phyloP scores from a whole-genome alignment of 2,113 vertebrate species.

The Grammomys dolichurus region DNA sequence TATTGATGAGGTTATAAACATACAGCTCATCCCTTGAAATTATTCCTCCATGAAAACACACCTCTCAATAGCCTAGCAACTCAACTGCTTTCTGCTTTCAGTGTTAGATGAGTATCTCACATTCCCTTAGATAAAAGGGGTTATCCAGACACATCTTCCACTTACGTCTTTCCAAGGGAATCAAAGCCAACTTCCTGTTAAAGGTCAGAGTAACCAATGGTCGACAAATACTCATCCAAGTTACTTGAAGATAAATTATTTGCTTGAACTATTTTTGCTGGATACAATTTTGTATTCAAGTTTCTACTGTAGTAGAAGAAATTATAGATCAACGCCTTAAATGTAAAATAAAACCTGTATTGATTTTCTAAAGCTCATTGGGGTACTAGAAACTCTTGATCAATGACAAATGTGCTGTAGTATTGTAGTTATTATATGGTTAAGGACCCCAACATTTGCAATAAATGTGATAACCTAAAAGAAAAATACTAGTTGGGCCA shows the following conservation, averaged over 20 bases:
- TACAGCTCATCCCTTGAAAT: slow-evolving; percentile 71
- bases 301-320: background rate
- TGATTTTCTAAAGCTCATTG: background rate
- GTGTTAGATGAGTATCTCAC: slow-evolving; percentile 23
- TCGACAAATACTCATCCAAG: background rate
- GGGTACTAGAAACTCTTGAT: background rate
- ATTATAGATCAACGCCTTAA: background rate
- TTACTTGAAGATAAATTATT: background rate
- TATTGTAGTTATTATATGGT: background rate
- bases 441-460: background rate
- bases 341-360: background rate
- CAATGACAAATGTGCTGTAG: background rate
- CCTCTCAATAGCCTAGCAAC: slow-evolving; percentile 82
- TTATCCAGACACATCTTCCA: slow-evolving; percentile 26
- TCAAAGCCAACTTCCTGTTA: background rate
- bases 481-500: background rate
- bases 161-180: background rate
- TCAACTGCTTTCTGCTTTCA: slow-evolving; percentile 72
- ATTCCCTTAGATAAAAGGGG: slow-evolving; percentile 71
- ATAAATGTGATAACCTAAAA: slow-evolving; percentile 11
- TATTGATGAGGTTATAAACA: slow-evolving; percentile 79
- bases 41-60: slow-evolving; percentile 77
- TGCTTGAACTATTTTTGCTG: background rate
- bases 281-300: background rate
- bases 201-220: background rate